Evolutionary conservation across 2,113 vertebrate genomes (phyloP), one percentile per base, ranked within the genome.

Genomic region (Cheirogaleus medius): DNA sequence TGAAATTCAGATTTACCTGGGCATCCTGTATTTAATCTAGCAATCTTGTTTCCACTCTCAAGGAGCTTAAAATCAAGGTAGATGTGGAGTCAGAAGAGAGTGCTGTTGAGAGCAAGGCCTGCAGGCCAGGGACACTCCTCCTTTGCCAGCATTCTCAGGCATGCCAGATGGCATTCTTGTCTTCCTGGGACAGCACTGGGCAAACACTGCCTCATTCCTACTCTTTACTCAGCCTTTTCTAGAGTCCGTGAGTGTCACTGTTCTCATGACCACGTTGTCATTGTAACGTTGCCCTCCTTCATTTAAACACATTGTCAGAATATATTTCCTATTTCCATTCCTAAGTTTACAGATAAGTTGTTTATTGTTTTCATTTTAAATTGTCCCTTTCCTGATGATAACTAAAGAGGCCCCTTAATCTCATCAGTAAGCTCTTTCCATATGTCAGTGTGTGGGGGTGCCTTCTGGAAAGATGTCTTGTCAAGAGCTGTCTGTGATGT

Each of bases 321-420:
- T 82, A 44, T 44, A 69, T 78, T 66, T 95, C 23, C 3, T 44
- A 69, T 78, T 66, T 95, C 27, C 3, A 13, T 23, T 90, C 86
- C 52, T 89, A n/a, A 13, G 25, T 63, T 90, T 80, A 39, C 6
- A 34, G 60, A 56, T 49, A 42, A 56, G 44, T 47, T 82, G 23
- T 89, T 93, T 91, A 80, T 82, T 95, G 44, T 81, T 77, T 91
- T 97, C 54, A 66, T 91, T 95, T 84, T 52, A 69, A 97, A 73
- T 88, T 68, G 34, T 90, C 56, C 83, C n/a, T 88, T 87, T 95
- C 49, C 71, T 87, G 37, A 56, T 68, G 29, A 56, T 9, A 9
- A 76, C 23, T 76, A 44, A 64, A 91, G 60, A 97, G 18, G 12
- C 42, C 80, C 37, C 64, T 88, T 56, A 71, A 49, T 60, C 58